Evolutionary conservation across 2,888 invertebrate genomes (phyloP), one percentile per base, ranked within the genome.

Genomic region (Phyllotreta cruciferae): DNA sequence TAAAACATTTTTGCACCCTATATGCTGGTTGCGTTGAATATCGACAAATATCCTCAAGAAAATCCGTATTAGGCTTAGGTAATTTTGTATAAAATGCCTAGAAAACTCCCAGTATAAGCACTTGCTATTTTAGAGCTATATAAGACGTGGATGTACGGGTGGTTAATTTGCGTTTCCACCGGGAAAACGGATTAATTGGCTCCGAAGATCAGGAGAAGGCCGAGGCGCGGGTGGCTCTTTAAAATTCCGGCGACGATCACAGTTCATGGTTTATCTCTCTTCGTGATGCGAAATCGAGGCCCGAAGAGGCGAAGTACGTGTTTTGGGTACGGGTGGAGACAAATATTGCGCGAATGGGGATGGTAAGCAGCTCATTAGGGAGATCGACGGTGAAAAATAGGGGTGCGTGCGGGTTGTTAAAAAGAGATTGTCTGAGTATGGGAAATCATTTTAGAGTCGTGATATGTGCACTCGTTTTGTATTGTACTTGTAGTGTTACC

Each of bases 251-350:
- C 3, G 52, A 52, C 42, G 50, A 24, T 53, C 64, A 38, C 60
- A 61, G 57, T 57, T 54, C 64, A 64, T 64, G 64, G 53, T 61
- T 64, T 64, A 64, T 64, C 64, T 64, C 54, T 13, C 53, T 64
- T 44, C 36, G 14, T 36, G 52, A 44, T 13, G 11, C 37, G 42
- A 44, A 53, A 60, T 60, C 60, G 44, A 53, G 34, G 47, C 56
- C 7, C 9, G n/a, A n/a, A 44, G n/a, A 13, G 42, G 36, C 34
- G 44, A 36, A 52, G 60, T 60, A 60, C 60, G 52, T 52, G 58
- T 50, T 58, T 50, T 39, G 58, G 50, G 24, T 24, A 52, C 38
- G 50, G 41, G 24, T 4, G 4, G 4, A 24, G 2, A 24, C 58
- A 44, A 60, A 60, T 53, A 52, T 37, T 52, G 35, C 14, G 38